phyloP scores from a whole-genome alignment of 2,797 vertebrate genomes.

The Petrocephalus schoutedeni region DNA sequence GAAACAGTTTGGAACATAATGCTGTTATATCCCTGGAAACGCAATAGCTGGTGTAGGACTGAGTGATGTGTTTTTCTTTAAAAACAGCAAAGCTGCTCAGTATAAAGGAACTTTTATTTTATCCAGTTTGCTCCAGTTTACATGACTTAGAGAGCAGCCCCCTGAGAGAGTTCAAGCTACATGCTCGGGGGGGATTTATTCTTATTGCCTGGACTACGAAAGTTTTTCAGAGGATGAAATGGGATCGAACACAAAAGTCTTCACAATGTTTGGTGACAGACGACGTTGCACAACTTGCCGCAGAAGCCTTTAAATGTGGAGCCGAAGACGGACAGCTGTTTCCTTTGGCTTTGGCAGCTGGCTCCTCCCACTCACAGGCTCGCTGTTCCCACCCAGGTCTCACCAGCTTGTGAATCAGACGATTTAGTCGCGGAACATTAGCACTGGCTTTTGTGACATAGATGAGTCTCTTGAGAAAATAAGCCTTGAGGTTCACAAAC shows the following conservation, averaged over 20 bases:
- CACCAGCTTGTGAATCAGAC: not conserved
- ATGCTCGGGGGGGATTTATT: not conserved
- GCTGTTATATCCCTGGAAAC: not conserved
- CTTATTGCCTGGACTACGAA: not conserved
- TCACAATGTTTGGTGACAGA: not conserved
- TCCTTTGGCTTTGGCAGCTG: constrained; percentile 9
- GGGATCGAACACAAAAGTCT: not conserved
- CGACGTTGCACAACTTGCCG: not conserved
- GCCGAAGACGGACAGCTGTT: constrained; percentile 11
- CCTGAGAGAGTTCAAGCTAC: not conserved
- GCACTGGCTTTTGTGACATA: not conserved
- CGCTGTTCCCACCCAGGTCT: not conserved
- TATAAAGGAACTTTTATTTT: constrained; percentile 1
- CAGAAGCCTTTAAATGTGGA: not conserved
- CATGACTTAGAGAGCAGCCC: not conserved
- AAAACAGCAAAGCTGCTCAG: not conserved
- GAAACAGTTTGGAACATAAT: not conserved
- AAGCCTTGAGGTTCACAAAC: not conserved
- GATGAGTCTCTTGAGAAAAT: not conserved
- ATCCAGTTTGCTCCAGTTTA: not conserved
- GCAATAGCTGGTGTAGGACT: not conserved
- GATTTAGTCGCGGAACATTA: not conserved
- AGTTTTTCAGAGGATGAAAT: not conserved
- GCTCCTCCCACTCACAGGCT: not conserved
- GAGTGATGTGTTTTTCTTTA: not conserved